Conservation (phyloP, 2,888 invertebrate species). For the Calephelis perditalis region DNA sequence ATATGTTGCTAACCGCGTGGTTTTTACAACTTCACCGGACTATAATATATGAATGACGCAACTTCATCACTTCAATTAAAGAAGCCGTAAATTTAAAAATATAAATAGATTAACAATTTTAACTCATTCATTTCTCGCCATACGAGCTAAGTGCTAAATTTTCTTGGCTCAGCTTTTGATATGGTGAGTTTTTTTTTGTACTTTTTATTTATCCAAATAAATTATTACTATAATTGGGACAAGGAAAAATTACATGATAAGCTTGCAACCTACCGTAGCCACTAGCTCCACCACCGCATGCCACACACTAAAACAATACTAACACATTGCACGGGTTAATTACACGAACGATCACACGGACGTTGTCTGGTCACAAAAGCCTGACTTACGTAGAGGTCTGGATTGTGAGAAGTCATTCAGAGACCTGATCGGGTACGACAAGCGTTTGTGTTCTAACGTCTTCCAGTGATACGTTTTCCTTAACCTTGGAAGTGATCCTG, state of each 20-base stretch:
- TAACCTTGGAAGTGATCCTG: conserved; percentile 55
- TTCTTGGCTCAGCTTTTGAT: too few species aligned
- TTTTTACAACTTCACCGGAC: too few species aligned
- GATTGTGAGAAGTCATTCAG: conserved; percentile 55
- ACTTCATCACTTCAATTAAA: too few species aligned
- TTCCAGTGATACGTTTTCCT: conserved; percentile 63
- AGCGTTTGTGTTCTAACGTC: conserved; percentile 65
- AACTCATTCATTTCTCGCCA: too few species aligned
- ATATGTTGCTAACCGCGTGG: too few species aligned
- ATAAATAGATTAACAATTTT: too few species aligned
- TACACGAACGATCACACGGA: conserved; percentile 36
- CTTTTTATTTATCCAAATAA: too few species aligned
- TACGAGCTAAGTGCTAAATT: too few species aligned
- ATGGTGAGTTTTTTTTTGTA: too few species aligned
- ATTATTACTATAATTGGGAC: too few species aligned
- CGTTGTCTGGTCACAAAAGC: conserved; percentile 47
- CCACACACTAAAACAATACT: conserved; percentile 28
- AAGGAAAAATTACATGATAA: not conserved
- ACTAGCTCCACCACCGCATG: conserved; percentile 28
- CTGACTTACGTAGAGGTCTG: conserved; percentile 66
- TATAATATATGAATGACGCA: too few species aligned
- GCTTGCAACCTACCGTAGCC: conserved; percentile 9
- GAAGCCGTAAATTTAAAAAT: too few species aligned
- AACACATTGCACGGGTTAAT: conserved; percentile 48
- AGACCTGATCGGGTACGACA: conserved; percentile 64